Base-by-base conservation (phyloP, 1,140 invertebrate species). In the Drosophila grimshawi region DNA sequence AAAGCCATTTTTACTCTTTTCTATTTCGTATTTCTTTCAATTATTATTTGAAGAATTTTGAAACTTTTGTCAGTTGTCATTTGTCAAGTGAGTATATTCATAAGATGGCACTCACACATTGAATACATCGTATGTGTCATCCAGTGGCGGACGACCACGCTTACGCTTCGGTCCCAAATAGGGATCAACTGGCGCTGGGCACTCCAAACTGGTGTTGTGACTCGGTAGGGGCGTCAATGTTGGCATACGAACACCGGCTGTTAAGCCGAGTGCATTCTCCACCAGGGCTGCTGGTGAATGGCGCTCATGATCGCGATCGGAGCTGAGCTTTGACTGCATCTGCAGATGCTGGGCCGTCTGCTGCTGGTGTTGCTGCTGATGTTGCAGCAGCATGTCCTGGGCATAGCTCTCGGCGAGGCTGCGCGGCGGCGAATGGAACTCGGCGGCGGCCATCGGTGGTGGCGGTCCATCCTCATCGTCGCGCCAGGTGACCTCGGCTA, bases 401-500 rank as follows among this genome's bases (percentile, higher is more conserved):
- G 75, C 75, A 62, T 81, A 80, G 60, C 73, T 74, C 29, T 90
- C 86, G 6, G 81, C 78, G 39, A 78, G 52, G 51, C 51, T 76
- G 41, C 76, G 83, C 29, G 82, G 62, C 41, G 90, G 90, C 37
- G 90, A 91, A 60, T 78, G 92, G 80, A 93, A 91, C 66, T 93
- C 90, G 8, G 81, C 66, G 51, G 90, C 75, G 5, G 93, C 86
- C 77, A 88, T 92, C 27, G 93, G 93, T 32, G 93, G 83, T n/a
- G 85, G 90, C 2, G 90, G 90, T 0, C 74, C 77, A 8, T 86
- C 88, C 5, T 92, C 93, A 5, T 83, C 77, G 48, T 96, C 95
- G 71, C 94, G 94, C 96, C 96, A 97, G 64, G 96, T 96, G 3
- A 97, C 96, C 92, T 98, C 97, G 41, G 97, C 97, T 19, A 98